Evolutionary conservation across 2,797 vertebrate genomes (phyloP).

Genomic region (Florisuga fusca): DNA sequence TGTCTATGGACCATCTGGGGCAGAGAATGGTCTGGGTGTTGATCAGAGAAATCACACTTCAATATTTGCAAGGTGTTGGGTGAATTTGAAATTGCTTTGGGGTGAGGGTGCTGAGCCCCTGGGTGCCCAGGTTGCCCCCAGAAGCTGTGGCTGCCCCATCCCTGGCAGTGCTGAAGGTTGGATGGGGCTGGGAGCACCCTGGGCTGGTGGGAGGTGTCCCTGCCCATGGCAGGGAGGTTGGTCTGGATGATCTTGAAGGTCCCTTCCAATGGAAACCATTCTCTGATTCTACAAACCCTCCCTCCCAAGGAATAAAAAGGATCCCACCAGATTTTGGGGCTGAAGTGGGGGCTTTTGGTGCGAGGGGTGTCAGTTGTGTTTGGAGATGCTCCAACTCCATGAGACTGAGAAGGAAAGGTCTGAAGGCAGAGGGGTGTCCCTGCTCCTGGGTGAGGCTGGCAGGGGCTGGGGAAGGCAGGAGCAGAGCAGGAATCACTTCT

Average conservation of each 20-base stretch:
- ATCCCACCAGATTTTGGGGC: not conserved
- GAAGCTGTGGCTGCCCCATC: no score
- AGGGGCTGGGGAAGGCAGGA: not conserved
- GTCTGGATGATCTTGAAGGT: no score
- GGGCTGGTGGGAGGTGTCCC: no score
- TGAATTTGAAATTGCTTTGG: not conserved
- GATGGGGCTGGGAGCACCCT: no score
- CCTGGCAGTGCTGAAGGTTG: no score
- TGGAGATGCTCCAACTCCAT: fast-evolving
- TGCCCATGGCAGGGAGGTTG: no score
- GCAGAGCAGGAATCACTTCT: not conserved
- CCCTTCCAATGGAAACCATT: no score
- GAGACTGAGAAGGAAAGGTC: not conserved
- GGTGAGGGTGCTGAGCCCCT: no score
- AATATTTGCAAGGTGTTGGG: not conserved
- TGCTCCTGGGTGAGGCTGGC: not conserved
- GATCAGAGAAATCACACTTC: not conserved
- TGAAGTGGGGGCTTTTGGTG: not conserved
- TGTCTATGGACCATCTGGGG: not conserved
- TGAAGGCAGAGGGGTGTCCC: fast-evolving
- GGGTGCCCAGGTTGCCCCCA: no score
- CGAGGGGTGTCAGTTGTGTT: fast-evolving
- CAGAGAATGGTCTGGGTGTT: not conserved
- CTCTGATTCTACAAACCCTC: no score
- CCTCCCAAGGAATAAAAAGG: not conserved